Evolutionary conservation across 2,113 vertebrate genomes (phyloP).

Genomic region (Copsychus sechellarum): DNA sequence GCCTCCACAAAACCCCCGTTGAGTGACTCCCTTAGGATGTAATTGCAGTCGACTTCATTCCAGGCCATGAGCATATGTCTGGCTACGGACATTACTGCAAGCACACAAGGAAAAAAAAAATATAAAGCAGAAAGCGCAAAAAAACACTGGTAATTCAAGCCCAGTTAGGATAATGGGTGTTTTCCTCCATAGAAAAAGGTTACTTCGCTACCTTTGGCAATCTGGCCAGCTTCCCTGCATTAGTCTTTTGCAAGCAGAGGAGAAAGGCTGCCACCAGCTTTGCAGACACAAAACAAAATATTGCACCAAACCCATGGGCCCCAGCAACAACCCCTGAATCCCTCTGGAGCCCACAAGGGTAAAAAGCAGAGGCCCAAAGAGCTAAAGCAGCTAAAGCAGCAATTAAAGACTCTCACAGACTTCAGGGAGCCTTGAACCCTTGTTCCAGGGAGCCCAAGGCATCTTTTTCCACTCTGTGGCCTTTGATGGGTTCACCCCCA

Average conservation of each 20-base stretch:
- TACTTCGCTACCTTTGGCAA: neutral
- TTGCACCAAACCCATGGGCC: neutral
- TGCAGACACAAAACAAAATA: neutral
- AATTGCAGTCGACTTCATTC: conserved; percentile 18
- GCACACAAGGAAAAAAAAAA: neutral
- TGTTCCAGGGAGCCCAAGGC: neutral
- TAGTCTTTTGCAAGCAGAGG: neutral
- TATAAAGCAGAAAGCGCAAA: neutral
- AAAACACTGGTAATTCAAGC: neutral
- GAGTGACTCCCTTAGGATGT: neutral
- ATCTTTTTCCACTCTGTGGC: neutral
- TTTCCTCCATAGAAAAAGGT: neutral
- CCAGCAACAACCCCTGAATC: neutral
- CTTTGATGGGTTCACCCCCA: neutral
- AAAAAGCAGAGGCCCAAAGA: neutral
- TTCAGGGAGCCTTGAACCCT: neutral
- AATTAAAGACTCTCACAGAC: neutral
- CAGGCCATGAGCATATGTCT: neutral
- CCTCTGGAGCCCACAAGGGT: fast-evolving
- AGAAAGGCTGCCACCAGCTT: neutral
- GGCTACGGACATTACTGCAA: neutral
- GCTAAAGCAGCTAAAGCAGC: fast-evolving
- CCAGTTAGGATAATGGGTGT: neutral
- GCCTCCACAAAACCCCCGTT: neutral
- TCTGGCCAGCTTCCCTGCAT: neutral